Evolutionary conservation across 2,113 vertebrate genomes (phyloP), one percentile per base, ranked within the genome.

Genomic region (Potamarius usumacintae): DNA sequence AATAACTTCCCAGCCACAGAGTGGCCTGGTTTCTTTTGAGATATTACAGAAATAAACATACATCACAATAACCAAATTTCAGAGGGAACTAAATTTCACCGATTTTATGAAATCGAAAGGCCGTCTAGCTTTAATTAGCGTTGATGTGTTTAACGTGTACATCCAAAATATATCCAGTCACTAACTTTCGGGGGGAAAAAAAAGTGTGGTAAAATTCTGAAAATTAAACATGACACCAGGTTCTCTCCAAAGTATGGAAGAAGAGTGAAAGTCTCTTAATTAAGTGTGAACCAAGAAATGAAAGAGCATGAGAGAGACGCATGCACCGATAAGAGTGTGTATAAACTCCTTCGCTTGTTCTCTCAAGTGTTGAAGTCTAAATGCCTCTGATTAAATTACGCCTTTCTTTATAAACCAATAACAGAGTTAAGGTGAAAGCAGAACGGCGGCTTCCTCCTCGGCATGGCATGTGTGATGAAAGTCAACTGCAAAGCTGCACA

Each of bases 361-460:
- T 86, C 85, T 90, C 91, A 89, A 87, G 83, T 82, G 76, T 74
- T 91, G 34, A 58, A 30, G 22, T 82, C 34, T 71, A 69, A 84
- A 82, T 82, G 67, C 30, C n/a, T 50, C 65, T 42, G 86, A 88
- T 83, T 88, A 69, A 72, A 82, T 88, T 81, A 79, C 87, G 76
- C 42, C 83, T 88, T 89, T 84, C 90, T 88, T 89, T 67, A 89
- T 86, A 88, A 86, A 50, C 9, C 27, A 50, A 50, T 55, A 78
- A 78, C 22, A 15, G 52, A 15, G 11, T 5, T 15, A 27, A 78
- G 22, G n/a, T 80, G 8, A 80, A 57, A 80, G 55, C 1, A 58
- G 78, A 58, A 10, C 27, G 1, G 27, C 17, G 18, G 9, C 78
- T 80, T 80, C 17, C 27, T 58, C 53, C 8, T 30, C 4, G 0